These are phyloP conservation scores for Hydraecia micacea DNA, from an alignment of 2,888 invertebrate species.

Conservation along the genomic window DNA sequence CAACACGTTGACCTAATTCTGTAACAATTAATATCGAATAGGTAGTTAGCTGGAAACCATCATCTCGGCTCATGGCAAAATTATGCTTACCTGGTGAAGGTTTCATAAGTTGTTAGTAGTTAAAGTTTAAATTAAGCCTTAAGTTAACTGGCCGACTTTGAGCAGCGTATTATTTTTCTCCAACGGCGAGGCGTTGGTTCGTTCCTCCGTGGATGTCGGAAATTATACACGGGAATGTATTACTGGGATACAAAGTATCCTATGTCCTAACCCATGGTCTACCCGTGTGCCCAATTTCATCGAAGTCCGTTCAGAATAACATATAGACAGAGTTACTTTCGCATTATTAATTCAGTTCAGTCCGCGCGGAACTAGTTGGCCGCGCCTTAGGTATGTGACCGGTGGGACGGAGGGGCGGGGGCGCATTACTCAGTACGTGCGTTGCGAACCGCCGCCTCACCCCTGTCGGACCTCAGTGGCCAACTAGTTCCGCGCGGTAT, in stretches of 20 bases:
- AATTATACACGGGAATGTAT: too few relatives aligned
- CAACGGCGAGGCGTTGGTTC: background rate
- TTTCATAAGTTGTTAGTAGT: background rate
- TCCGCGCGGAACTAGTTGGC: too few relatives aligned
- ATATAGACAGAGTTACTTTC: background rate
- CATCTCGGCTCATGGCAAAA: conserved; percentile 43
- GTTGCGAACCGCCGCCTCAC: too few relatives aligned
- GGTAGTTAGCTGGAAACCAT: conserved; percentile 47
- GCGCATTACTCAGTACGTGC: too few relatives aligned
- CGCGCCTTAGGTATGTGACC: too few relatives aligned
- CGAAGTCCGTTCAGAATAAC: background rate
- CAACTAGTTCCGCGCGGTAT: background rate
- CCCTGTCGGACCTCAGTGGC: too few relatives aligned
- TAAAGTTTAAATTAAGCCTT: background rate
- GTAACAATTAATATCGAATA: conserved; percentile 55
- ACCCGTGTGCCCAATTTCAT: background rate
- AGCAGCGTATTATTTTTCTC: background rate
- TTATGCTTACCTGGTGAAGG: conserved; percentile 11
- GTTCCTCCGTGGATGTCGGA: too few relatives aligned
- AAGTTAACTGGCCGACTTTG: background rate
- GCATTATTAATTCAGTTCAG: too few relatives aligned
- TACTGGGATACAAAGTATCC: background rate
- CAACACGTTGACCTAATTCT: conserved; percentile 51
- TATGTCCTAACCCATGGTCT: background rate
- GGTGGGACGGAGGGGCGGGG: too few relatives aligned